A percentile compares a stretch with the other conserved stretches of the same genome.
These are phyloP conservation scores for Bellardia bayeri DNA, from an alignment of 2,888 invertebrate genomes.

Conservation along the genomic window DNA sequence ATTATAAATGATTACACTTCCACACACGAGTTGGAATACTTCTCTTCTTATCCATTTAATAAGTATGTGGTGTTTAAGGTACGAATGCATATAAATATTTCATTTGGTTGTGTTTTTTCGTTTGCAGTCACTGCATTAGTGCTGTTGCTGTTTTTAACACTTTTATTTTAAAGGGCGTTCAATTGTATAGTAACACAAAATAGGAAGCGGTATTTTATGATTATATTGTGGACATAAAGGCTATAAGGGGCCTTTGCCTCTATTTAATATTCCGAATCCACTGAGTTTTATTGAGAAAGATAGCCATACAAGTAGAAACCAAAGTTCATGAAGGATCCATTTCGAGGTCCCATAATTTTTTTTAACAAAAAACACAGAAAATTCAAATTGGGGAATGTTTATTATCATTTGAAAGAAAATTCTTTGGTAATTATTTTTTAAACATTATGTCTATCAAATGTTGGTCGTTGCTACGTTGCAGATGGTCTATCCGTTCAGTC, in stretches of 20 bases:
- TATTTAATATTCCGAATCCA: neutral
- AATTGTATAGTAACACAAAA: neutral
- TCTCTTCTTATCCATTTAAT: slow-evolving; percentile 18
- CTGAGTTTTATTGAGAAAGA: too few species aligned
- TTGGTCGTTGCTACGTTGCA: too few species aligned
- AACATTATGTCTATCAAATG: too few species aligned
- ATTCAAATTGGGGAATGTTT: too few species aligned
- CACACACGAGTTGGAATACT: slow-evolving; percentile 9
- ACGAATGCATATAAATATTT: neutral
- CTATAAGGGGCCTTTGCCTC: neutral
- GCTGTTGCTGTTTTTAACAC: neutral
- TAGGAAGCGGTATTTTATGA: neutral
- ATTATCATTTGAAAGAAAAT: too few species aligned
- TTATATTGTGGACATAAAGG: neutral
- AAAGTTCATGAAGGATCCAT: too few species aligned
- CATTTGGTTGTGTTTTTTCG: neutral
- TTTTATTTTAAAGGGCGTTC: slow-evolving; percentile 19
- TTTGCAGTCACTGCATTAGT: neutral
- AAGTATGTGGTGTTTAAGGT: slow-evolving; percentile 29
- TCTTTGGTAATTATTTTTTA: too few species aligned
- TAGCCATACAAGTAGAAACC: too few species aligned
- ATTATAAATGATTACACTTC: slow-evolving; percentile 59
- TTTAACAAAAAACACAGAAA: too few species aligned
- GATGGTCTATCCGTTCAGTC: too few species aligned
- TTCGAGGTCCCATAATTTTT: too few species aligned